phyloP scores from a whole-genome alignment of 2,797 vertebrate genomes.

The Antennarius maculatus region DNA sequence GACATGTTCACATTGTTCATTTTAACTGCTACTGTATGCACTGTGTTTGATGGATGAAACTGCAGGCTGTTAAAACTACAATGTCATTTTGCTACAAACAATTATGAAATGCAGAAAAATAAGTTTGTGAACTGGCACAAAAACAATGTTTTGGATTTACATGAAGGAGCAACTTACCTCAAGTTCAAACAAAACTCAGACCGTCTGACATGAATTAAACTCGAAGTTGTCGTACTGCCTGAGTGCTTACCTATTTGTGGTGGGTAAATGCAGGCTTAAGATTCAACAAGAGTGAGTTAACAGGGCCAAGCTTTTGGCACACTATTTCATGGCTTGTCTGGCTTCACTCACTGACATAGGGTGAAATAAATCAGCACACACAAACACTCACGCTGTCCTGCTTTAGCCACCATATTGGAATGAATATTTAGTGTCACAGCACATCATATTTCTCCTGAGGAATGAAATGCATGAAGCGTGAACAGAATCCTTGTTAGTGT shows the following conservation, averaged over 20 bases:
- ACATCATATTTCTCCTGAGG: constrained; percentile 56
- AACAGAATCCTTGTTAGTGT: constrained; percentile 56
- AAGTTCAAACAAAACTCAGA: constrained; percentile 31
- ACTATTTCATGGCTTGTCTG: constrained; percentile 53
- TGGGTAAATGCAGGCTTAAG: constrained; percentile 39
- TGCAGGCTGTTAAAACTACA: too few species aligned
- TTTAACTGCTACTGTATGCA: too few species aligned
- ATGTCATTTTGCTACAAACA: too few species aligned
- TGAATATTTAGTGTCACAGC: constrained; percentile 58
- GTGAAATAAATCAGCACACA: constrained; percentile 44
- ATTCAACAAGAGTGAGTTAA: constrained; percentile 40
- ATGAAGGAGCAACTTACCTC: constrained; percentile 8
- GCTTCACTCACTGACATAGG: constrained; percentile 30
- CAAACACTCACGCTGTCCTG: constrained; percentile 14
- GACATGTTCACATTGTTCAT: too few species aligned
- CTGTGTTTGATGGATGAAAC: too few species aligned
- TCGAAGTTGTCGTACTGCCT: background rate
- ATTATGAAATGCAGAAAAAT: too few species aligned
- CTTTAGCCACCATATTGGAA: constrained; percentile 47
- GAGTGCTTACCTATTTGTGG: constrained; percentile 35
- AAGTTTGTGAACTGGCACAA: too few species aligned
- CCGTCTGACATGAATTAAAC: constrained; percentile 9
- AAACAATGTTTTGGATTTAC: constrained; percentile 1
- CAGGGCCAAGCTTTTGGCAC: constrained; percentile 24
- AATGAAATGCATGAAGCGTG: constrained; percentile 46